Conservation (phyloP, 2,797 vertebrate species). For the Nyctalus aviator region DNA sequence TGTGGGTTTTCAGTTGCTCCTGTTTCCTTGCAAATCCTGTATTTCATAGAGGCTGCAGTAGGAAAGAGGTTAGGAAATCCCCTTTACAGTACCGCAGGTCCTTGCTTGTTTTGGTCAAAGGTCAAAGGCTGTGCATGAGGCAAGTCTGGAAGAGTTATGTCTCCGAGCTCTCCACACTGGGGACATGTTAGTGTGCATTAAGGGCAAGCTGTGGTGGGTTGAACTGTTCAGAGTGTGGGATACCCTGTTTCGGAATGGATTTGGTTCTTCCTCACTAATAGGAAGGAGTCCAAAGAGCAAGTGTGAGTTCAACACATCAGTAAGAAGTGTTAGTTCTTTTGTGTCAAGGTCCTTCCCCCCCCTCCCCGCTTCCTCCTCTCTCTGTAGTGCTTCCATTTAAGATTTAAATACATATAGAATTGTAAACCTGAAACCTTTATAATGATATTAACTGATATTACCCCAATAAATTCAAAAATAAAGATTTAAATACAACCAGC, state of each 20-base stretch:
- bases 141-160: neutral
- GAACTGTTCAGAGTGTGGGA: neutral
- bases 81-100: neutral
- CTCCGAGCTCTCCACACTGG: neutral
- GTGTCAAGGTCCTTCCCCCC: neutral
- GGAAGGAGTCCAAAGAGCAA: neutral
- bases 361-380: rapidly evolving
- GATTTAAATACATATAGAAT: neutral
- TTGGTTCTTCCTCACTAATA: neutral
- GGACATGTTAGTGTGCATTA: neutral
- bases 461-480: neutral
- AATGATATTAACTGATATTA: neutral
- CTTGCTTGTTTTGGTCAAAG: neutral
- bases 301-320: neutral
- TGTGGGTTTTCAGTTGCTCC: neutral
- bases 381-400: slow-evolving; percentile 21
- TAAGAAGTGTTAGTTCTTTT: slow-evolving; percentile 7
- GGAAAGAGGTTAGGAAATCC: slow-evolving; percentile 15
- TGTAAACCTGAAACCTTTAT: neutral
- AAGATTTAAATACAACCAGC: neutral
- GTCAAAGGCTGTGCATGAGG: neutral
- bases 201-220: neutral
- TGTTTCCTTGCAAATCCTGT: slow-evolving; percentile 39
- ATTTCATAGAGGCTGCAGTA: neutral
- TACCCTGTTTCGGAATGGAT: neutral